Percentiles rank a stretch among this genome's conserved stretches.
Conservation (phyloP, 2,888 invertebrate species). For the Hemaris fuciformis region DNA sequence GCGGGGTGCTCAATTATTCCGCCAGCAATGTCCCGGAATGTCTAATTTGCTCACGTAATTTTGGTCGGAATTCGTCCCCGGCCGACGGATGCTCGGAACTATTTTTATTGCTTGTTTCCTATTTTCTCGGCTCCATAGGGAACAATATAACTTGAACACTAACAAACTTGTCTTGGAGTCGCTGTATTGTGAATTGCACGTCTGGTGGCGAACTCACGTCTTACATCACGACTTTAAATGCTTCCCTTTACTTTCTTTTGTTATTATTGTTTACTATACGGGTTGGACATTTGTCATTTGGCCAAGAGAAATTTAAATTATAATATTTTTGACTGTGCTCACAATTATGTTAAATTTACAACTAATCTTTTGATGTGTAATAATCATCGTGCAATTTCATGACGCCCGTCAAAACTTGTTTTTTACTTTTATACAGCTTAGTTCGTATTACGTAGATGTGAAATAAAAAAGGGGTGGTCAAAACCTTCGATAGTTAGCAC, state of each 20-base stretch:
- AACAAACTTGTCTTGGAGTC: constrained; percentile 64
- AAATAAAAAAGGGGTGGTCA: background rate
- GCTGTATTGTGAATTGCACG: constrained; percentile 76
- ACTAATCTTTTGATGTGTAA: no score
- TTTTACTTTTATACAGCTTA: no score
- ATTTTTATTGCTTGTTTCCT: constrained; percentile 80
- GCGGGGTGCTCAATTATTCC: constrained; percentile 69
- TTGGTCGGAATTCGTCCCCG: constrained; percentile 73
- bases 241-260: constrained; percentile 3
- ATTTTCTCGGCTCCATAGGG: constrained; percentile 68
- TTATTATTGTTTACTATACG: background rate
- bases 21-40: constrained; percentile 74
- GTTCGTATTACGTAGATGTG: background rate
- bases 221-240: constrained; percentile 25
- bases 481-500: background rate
- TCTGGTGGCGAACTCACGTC: constrained; percentile 28
- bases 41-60: constrained; percentile 81
- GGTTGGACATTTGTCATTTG: background rate
- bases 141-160: constrained; percentile 73
- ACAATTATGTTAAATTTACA: no score
- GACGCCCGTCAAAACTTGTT: background rate
- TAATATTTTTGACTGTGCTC: background rate
- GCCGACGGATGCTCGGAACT: constrained; percentile 70
- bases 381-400: no score
- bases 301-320: background rate